Conservation (phyloP, 2,797 vertebrate genomes). For the Phrynocephalus forsythii region DNA sequence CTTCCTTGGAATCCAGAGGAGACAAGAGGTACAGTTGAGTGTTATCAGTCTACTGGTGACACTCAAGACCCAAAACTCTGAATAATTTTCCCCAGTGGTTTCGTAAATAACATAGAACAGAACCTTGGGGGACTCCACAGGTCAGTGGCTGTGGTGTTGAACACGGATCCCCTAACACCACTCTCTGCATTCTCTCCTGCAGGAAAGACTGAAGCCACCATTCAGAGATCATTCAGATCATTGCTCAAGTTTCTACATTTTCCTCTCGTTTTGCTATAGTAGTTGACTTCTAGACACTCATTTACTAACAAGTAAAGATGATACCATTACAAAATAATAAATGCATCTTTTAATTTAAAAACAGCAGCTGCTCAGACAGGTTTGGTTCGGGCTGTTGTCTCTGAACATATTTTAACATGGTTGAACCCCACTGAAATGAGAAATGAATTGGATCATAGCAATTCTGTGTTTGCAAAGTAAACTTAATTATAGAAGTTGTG, state of each 20-base stretch:
- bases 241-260: background rate
- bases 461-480: background rate
- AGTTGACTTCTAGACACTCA: conserved; percentile 27
- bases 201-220: too few relatives aligned
- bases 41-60: too few relatives aligned
- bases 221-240: too few relatives aligned
- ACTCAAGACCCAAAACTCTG: too few relatives aligned
- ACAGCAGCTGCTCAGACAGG: conserved; percentile 9
- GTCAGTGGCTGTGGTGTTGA: too few relatives aligned
- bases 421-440: background rate
- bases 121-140: too few relatives aligned
- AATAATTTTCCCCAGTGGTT: too few relatives aligned
- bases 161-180: too few relatives aligned
- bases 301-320: conserved; percentile 2
- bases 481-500: background rate
- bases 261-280: conserved; percentile 22
- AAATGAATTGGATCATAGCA: background rate
- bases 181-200: too few relatives aligned
- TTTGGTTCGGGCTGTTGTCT: conserved; percentile 13
- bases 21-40: too few relatives aligned
- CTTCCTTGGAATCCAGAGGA: too few relatives aligned
- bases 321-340: conserved; percentile 20
- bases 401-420: background rate
- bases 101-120: too few relatives aligned
- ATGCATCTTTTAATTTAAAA: conserved; percentile 27